phyloP scores from a whole-genome alignment of 2,888 invertebrate genomes.

The Hoplodrina blanda region DNA sequence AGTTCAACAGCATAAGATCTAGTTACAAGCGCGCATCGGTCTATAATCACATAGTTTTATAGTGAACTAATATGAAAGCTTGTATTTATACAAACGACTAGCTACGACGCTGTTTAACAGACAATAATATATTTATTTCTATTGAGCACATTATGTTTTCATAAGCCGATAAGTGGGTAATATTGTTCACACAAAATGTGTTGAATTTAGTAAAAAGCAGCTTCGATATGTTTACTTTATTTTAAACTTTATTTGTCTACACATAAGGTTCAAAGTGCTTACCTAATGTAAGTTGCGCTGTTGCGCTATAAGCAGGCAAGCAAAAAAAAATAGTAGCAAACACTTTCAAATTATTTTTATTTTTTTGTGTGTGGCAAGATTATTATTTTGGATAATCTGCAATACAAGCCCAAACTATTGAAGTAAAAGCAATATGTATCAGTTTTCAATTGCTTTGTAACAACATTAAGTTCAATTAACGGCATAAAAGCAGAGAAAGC shows the following conservation, averaged over 20 bases:
- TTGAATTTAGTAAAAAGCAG: constrained; percentile 20
- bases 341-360: too few relatives aligned
- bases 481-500: neutral
- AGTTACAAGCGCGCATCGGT: constrained; percentile 43
- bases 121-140: constrained; percentile 67
- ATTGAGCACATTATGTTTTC: constrained; percentile 77
- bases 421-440: neutral
- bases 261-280: neutral
- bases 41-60: constrained; percentile 45
- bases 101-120: constrained; percentile 69
- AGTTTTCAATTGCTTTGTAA: neutral
- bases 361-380: neutral
- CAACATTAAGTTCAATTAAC: neutral
- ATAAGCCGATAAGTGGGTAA: constrained; percentile 72
- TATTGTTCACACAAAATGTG: constrained; percentile 53
- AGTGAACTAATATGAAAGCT: constrained; percentile 62
- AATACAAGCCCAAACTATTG: too few relatives aligned
- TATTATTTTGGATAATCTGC: neutral
- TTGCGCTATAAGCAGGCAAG: neutral
- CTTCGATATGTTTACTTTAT: neutral
- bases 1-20: constrained; percentile 39
- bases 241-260: neutral
- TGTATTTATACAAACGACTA: constrained; percentile 64
- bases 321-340: too few relatives aligned
- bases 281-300: neutral